Conservation (phyloP, 1,140 invertebrate genomes). For the Conopomorpha cramerella region DNA sequence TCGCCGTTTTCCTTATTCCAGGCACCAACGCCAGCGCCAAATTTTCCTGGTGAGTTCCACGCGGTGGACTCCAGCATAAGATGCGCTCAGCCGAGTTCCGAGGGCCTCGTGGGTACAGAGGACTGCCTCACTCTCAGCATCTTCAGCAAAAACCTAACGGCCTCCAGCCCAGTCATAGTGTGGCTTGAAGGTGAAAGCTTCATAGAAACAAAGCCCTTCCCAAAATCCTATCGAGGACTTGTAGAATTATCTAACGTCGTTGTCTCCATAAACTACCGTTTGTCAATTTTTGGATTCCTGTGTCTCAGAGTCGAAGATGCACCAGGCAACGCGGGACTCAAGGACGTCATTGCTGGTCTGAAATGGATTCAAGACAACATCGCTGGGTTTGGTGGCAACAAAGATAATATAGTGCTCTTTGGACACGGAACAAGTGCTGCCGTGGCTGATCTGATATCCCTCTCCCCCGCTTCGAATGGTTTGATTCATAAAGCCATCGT, state of each 20-base stretch:
- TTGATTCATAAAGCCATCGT: conserved; percentile 62
- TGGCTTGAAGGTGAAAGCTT: conserved; percentile 36
- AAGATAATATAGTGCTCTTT: conserved; percentile 61
- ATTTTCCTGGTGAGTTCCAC: conserved; percentile 19
- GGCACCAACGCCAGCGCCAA: conserved; percentile 23
- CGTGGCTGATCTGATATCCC: conserved; percentile 66
- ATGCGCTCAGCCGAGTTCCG: conserved; percentile 28
- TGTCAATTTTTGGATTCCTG: conserved; percentile 64
- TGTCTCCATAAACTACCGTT: conserved; percentile 30
- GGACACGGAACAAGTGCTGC: conserved; percentile 68
- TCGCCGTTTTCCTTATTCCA: conserved; percentile 22
- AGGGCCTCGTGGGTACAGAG: conserved; percentile 32
- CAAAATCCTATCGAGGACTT: conserved; percentile 17
- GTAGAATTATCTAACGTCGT: conserved; percentile 26
- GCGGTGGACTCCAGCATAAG: conserved; percentile 21
- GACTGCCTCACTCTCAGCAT: conserved; percentile 36
- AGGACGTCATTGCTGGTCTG: conserved; percentile 67
- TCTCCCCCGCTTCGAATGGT: conserved; percentile 62
- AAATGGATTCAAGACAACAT: conserved; percentile 70
- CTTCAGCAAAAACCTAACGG: conserved; percentile 23
- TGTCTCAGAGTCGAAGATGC: conserved; percentile 59
- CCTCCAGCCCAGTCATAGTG: conserved; percentile 32
- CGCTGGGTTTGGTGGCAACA: conserved; percentile 68
- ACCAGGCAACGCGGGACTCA: conserved; percentile 67
- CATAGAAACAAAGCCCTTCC: conserved; percentile 11